Base-by-base conservation (phyloP, 2,888 invertebrate genomes). In the Agrotis clavis region DNA sequence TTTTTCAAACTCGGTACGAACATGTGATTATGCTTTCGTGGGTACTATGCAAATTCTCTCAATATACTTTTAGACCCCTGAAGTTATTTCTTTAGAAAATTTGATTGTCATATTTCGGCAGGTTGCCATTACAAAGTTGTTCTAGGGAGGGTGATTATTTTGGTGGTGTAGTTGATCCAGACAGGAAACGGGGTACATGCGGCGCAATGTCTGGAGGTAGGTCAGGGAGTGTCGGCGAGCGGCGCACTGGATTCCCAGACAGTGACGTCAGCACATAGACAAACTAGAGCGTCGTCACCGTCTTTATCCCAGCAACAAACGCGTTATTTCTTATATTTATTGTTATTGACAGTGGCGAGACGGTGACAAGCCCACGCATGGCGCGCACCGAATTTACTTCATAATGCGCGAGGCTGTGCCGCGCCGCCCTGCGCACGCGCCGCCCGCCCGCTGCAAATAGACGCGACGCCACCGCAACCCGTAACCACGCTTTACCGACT, bases 301-400 rank as follows among this genome's bases (percentile, higher is more conserved):
- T 89, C 92, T 91, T 92, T 92, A 94, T 94, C 93, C 93, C 93
- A 91, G 91, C 90, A 92, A 91, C 92, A 92, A 93, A 92, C 93
- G 91, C 91, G 91, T 93, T 94, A 95, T 95, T 95, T 94, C 89
- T 92, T 92, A 92, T 95, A 95, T 94, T 95, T 95, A 95, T 94
- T 94, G 91, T 92, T 94, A 94, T 95, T 93, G 93, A 94, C 92
- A 93, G 90, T 91, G 95, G 93, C 95, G 94, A 95, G 95, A 95
- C 95, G 91, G 94, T 94, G 94, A 94, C 95, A 94, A 93, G 86
- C 95, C 95, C 94, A 96, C 96, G 94, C 93, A 90, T 87, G 79
- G 85, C 79, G 82, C 90, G 90, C 89, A 89, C 90, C 89, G 90
- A 89, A 90, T 91, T 92, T 90, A 91, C 92, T 91, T 90, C 88